Evolutionary conservation across 2,797 vertebrate genomes (phyloP), one percentile per base, ranked within the genome.

Genomic region (Pelochelys cantorii): DNA sequence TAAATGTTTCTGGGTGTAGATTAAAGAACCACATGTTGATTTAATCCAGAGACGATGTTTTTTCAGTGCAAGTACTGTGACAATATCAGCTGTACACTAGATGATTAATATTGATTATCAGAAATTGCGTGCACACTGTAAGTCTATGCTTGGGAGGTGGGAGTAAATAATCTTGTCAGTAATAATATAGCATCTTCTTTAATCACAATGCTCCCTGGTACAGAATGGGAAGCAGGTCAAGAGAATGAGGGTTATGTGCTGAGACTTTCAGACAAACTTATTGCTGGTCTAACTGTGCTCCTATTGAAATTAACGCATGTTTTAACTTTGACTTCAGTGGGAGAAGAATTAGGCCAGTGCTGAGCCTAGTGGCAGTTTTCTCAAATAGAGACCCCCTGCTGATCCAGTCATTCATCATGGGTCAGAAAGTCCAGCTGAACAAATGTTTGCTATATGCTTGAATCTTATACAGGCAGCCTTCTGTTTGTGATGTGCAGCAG

Each of bases 21-120:
- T n/a, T 79, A 87, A 94, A 93, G 71, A 83, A 88, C 88, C 7
- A 56, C 7, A 79, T 87, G 25, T 60, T 34, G 65, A 22, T 71
- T 71, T 17, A 11, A 88, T 95, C 84, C 9, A 57, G 68, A 37
- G 68, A 37, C 88, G 81, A 37, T 29, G 82, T 82, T 89, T 89
- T 71, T 93, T 88, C 82, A 54, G 48, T 13, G 85, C n/a, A 57
- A 52, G 80, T n/a, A 79, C 57, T 85, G 29, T 75, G 86, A 18
- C 31, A 65, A 68, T n/a, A 68, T 68, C 29, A 2, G n/a, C 85
- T 90, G 15, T 94, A 84, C 91, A 18, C 77, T 86, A 56, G 34
- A 77, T 29, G 13, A 10, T 85, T 87, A 53, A 1, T 0, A 65
- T 18, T 92, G 79, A 68, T 90, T 25, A 18, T 90, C 85, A 48